Percentiles rank a stretch among this genome's conserved stretches.
These are phyloP conservation scores for Caranx melampygus DNA, from an alignment of 2,113 vertebrate species.

Conservation along the genomic window DNA sequence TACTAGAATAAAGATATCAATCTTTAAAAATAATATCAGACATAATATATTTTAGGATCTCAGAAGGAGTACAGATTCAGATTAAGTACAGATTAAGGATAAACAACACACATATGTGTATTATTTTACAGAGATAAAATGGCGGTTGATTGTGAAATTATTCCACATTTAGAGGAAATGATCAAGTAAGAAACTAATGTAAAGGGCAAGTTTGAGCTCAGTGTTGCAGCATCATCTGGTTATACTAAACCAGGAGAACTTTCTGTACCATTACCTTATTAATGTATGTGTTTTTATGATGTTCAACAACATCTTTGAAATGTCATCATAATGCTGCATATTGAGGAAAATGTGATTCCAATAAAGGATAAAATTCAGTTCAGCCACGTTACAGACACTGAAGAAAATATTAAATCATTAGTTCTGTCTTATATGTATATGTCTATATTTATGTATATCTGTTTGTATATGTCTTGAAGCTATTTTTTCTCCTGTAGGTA, in stretches of 20 bases:
- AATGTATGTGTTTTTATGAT: no score
- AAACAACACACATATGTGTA: background rate
- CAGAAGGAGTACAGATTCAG: background rate
- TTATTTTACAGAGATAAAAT: no score
- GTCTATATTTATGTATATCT: no score
- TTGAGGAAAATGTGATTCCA: background rate
- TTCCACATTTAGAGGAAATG: background rate
- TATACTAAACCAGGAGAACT: background rate
- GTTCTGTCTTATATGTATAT: no score
- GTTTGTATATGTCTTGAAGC: background rate
- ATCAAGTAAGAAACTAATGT: background rate
- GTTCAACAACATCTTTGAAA: background rate
- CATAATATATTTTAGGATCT: background rate
- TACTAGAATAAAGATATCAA: background rate
- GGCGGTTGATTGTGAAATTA: no score
- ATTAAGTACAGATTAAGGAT: background rate
- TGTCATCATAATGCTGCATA: background rate
- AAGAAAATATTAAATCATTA: background rate
- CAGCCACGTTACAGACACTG: background rate
- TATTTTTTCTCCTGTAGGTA: background rate
- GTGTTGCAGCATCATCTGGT: slow-evolving; percentile 3
- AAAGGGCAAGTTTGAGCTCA: background rate
- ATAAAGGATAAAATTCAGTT: no score
- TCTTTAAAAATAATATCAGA: background rate
- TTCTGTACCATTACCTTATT: no score